A percentile compares a stretch with the other conserved stretches of the same genome.
Conservation (phyloP, 2,113 vertebrate genomes). For the Chloroceryle aenea region DNA sequence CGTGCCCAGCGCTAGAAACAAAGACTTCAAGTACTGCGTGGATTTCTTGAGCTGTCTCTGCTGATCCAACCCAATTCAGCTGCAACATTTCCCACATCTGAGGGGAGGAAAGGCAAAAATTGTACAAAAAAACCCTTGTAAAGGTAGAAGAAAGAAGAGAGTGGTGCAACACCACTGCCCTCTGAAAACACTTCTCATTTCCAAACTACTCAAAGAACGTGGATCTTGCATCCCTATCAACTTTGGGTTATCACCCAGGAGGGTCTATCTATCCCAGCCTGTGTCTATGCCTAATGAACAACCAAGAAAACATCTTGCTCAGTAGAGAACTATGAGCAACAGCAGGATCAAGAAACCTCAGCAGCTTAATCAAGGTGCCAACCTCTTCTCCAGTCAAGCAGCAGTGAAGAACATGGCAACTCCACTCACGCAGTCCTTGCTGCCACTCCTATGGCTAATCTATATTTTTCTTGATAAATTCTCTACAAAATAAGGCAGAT, state of each 20-base stretch:
- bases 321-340: not conserved
- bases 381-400: not conserved
- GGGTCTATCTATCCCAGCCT: not conserved
- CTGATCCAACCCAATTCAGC: not conserved
- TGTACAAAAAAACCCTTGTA: not conserved
- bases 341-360: not conserved
- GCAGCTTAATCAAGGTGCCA: not conserved
- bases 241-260: too few relatives aligned
- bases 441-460: not conserved
- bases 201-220: not conserved
- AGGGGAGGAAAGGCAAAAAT: not conserved
- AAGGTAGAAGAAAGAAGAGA: not conserved
- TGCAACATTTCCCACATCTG: not conserved
- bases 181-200: not conserved
- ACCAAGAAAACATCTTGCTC: not conserved
- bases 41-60: not conserved
- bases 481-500: not conserved
- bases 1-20: not conserved
- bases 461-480: not conserved
- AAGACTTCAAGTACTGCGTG: not conserved
- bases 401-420: not conserved
- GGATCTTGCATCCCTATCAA: not conserved
- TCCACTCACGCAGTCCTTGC: not conserved
- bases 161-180: not conserved
- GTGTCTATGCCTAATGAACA: too few relatives aligned